Conservation (phyloP, 2,888 invertebrate genomes). For the Macrosiphum euphorbiae region DNA sequence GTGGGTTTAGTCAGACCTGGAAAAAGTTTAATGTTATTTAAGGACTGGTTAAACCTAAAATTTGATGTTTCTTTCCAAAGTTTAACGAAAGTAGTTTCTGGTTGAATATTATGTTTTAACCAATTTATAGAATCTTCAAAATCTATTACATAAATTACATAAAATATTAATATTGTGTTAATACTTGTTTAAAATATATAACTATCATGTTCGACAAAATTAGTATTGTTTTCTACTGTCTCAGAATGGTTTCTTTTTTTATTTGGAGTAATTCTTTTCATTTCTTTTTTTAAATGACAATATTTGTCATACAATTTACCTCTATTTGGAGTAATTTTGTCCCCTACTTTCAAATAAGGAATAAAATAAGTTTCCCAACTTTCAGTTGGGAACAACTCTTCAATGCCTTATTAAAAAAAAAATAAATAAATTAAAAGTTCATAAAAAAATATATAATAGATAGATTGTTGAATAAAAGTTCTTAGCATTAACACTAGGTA, state of each 20-base stretch:
- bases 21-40: conserved; percentile 19
- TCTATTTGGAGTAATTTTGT: conserved; percentile 14
- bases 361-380: conserved; percentile 29
- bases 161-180: not conserved
- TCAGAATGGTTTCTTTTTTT: conserved; percentile 27
- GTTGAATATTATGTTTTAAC: conserved; percentile 12
- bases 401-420: too few relatives aligned
- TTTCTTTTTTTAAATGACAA: conserved; percentile 23
- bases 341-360: conserved; percentile 1
- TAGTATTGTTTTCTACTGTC: not conserved
- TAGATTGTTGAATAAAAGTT: too few relatives aligned
- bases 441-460: too few relatives aligned
- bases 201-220: too few relatives aligned
- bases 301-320: not conserved
- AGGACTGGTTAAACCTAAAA: conserved; percentile 18
- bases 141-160: conserved; percentile 1
- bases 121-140: conserved; percentile 18
- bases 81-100: conserved; percentile 1
- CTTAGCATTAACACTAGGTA: too few relatives aligned
- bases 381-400: not conserved
- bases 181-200: too few relatives aligned
- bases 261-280: conserved; percentile 6
- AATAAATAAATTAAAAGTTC: too few relatives aligned
- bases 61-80: conserved; percentile 16
- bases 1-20: conserved; percentile 9